phyloP scores from a whole-genome alignment of 2,113 vertebrate genomes.

The Oncorhynchus kisutch region DNA sequence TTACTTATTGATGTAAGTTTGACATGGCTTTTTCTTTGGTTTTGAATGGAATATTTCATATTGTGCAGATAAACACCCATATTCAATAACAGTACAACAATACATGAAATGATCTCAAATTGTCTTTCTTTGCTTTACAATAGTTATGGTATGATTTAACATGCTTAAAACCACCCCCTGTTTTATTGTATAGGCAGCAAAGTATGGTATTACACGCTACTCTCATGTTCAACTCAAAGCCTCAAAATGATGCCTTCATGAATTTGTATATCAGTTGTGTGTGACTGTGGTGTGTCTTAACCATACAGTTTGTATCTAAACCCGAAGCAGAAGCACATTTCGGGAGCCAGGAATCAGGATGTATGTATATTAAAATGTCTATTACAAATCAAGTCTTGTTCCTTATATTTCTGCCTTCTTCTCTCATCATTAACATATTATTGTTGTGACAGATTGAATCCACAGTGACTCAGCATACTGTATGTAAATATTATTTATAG shows the following conservation, averaged over 20 bases:
- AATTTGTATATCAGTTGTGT: conserved; percentile 15
- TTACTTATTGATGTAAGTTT: not conserved
- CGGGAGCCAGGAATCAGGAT: conserved; percentile 2
- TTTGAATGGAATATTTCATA: not conserved
- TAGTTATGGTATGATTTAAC: conserved; percentile 9
- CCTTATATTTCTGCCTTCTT: conserved; percentile 61
- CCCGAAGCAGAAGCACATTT: not conserved
- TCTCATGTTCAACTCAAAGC: not conserved
- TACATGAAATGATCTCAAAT: conserved; percentile 12
- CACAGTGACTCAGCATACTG: conserved; percentile 23
- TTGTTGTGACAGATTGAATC: not conserved
- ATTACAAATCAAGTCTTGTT: conserved; percentile 30
- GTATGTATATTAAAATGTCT: conserved; percentile 10
- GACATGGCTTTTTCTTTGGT: not conserved
- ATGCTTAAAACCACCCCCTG: conserved; percentile 11
- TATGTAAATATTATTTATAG: conserved; percentile 34
- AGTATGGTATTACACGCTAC: conserved; percentile 9
- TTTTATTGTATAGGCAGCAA: conserved; percentile 6
- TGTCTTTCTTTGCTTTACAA: conserved; percentile 20
- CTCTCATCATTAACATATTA: conserved; percentile 32
- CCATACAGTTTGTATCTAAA: not conserved
- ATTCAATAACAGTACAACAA: not conserved
- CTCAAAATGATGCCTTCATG: conserved; percentile 34
- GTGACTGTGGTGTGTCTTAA: not conserved
- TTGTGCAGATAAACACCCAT: not conserved